phyloP scores from a whole-genome alignment of 2,113 vertebrate species.

The Cromileptes altivelis region DNA sequence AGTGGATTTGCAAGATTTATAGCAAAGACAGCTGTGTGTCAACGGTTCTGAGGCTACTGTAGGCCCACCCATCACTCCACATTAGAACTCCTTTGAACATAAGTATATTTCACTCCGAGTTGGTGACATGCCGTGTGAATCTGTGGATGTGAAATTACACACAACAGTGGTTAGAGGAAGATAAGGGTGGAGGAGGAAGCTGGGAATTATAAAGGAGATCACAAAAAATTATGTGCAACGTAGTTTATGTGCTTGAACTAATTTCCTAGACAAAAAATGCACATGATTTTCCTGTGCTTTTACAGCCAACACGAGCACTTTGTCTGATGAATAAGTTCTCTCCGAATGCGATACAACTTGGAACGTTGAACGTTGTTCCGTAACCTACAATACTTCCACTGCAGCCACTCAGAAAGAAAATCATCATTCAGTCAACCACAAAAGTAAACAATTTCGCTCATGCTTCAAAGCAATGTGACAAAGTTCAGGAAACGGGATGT shows the following conservation, averaged over 20 bases:
- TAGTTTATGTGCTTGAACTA: slow-evolving; percentile 74
- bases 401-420: slow-evolving; percentile 30
- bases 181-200: slow-evolving; percentile 72
- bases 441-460: slow-evolving; percentile 48
- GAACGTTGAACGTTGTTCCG: slow-evolving; percentile 45
- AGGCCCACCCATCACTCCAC: slow-evolving; percentile 83
- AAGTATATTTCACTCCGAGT: slow-evolving; percentile 82
- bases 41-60: slow-evolving; percentile 78
- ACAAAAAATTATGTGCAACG: slow-evolving; percentile 67
- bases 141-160: slow-evolving; percentile 83
- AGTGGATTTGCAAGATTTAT: slow-evolving; percentile 85
- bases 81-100: slow-evolving; percentile 87
- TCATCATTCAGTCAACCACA: slow-evolving; percentile 36
- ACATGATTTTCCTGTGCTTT: slow-evolving; percentile 52
- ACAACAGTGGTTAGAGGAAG: slow-evolving; percentile 79
- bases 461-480: slow-evolving; percentile 37
- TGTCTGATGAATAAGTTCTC: slow-evolving; percentile 33
- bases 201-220: slow-evolving; percentile 76
- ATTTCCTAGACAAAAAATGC: slow-evolving; percentile 74
- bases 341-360: slow-evolving; percentile 13
- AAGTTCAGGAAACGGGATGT: slow-evolving; percentile 29
- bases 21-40: slow-evolving; percentile 87
- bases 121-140: slow-evolving; percentile 84
- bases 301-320: slow-evolving; percentile 16
- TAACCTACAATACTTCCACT: slow-evolving; percentile 11